Evolutionary conservation across 2,888 invertebrate genomes (phyloP), one percentile per base, ranked within the genome.

Genomic region (Nemotelus pantherinus): DNA sequence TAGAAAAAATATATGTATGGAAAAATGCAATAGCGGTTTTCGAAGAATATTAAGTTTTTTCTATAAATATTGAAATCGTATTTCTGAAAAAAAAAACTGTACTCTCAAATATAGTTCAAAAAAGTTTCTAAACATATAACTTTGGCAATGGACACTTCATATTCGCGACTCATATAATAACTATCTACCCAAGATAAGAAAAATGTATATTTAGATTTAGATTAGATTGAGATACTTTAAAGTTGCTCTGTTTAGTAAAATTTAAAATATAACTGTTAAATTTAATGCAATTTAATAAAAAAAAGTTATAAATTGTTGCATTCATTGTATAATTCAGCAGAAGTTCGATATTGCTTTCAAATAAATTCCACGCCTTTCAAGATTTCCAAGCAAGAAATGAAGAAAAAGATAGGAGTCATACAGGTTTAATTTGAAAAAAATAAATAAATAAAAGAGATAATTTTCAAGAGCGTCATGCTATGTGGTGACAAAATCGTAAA

Each of bases 331-430:
- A 71, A 50, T 70, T 70, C 9, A 48, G 70, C 39, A 48, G 9
- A 48, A 70, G 53, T 44, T 43, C 10, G 4, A 3, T 55, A 41
- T 44, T 71, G 44, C 58, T 45, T 45, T 72, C 41, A 74, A 72
- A 72, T 58, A 74, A 74, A 74, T 72, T 74, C 39, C 60, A 63
- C 48, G 74, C 74, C 74, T 74, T 74, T 63, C 43, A 74, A 74
- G 74, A 74, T 63, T 74, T 74, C 74, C 74, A 74, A 74, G 74
- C 74, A 74, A 74, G 74, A 74, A 74, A 70, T 70, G 55, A 70
- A 70, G 70, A 70, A 70, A 70, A 70, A 70, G 70, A 47, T 72
- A 58, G 58, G 60, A 72, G 48, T 72, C 47, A 58, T 72, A 58
- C 60, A 72, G 58, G 39, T 72, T 47, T 72, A 47, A 55, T 71